Base-by-base conservation (phyloP, 2,888 invertebrate genomes). In the Stenichneumon culpator region DNA sequence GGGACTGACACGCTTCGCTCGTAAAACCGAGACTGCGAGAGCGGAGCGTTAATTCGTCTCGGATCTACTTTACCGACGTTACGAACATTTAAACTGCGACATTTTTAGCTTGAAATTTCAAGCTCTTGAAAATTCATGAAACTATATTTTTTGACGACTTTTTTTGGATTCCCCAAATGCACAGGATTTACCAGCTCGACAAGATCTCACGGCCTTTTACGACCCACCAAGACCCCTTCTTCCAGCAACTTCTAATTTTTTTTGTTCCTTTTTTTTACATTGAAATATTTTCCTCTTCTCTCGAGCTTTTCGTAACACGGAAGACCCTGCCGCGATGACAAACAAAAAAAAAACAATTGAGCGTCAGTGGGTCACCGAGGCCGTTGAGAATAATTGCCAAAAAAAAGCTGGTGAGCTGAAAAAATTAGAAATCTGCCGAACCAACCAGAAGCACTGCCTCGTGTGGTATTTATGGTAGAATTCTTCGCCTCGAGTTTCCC, bases 341-440 rank as follows among this genome's bases (percentile, higher is more conserved):
- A 44, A 44, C 0, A 14, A 16, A 11, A 44, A 11, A 81, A 84
- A 79, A 83, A 82, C 63, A 81, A 78, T 72, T 57, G 54, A 36
- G 69, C 78, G 84, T 72, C 57, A 82, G 79, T 83, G 78, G 87
- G 83, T 86, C 86, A 86, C 22, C 68, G 22, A 77, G 44, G 32
- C 54, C 72, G 68, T 75, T 47, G 54, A 14, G 28, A 60, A 73
- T 36, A 36, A 36, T 36, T 1, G 7, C 11, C 32, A 22, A 19
- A 57, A 72, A 57, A 75, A 73, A 36, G 57, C 60, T 36, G 54
- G 50, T 11, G 36, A 67, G 36, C 63, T 52, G 52, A 73, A 69
- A 73, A 82, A 73, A 70, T 44, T 25, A 77, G 72, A 82, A 82
- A 82, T 70, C 65, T 70, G 44, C 39, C 19, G 36, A 25, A 79